These are phyloP conservation scores for Scrobipalpa costella DNA, from an alignment of 2,888 invertebrate species.

Conservation along the genomic window DNA sequence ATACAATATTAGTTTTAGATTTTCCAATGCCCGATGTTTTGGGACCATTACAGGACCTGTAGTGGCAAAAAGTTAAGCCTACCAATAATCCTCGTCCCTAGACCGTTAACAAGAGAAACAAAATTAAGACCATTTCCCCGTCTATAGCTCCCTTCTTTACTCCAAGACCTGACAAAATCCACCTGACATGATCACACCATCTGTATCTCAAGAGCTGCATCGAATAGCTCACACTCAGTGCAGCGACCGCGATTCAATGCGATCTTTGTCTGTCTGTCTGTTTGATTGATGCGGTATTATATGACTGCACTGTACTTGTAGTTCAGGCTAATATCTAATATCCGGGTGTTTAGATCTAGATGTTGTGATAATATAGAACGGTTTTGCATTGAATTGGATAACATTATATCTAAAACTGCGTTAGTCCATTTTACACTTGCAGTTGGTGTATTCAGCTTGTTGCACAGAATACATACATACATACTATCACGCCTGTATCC, in stretches of 20 bases:
- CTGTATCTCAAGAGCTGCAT: background rate
- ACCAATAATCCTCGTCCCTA: no score
- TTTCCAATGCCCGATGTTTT: no score
- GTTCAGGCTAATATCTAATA: background rate
- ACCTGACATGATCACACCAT: background rate
- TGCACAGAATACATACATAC: no score
- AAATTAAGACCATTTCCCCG: no score
- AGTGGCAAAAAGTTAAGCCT: no score
- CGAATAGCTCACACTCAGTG: slow-evolving; percentile 33
- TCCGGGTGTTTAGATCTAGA: slow-evolving; percentile 16
- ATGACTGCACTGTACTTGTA: background rate
- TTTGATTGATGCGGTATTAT: slow-evolving; percentile 28
- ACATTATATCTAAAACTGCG: background rate
- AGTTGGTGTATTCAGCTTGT: background rate
- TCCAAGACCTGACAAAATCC: background rate
- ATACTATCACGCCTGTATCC: no score
- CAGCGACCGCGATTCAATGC: slow-evolving; percentile 53
- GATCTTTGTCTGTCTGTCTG: slow-evolving; percentile 44
- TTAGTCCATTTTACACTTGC: no score
- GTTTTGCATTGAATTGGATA: background rate
- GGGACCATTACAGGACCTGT: no score
- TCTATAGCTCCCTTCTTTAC: background rate
- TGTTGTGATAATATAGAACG: background rate
- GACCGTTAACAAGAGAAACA: no score
- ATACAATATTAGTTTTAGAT: no score